Percentiles rank a stretch among this genome's conserved stretches.
phyloP scores from a whole-genome alignment of 1,140 invertebrate species.

The Elymnias hypermnestra region DNA sequence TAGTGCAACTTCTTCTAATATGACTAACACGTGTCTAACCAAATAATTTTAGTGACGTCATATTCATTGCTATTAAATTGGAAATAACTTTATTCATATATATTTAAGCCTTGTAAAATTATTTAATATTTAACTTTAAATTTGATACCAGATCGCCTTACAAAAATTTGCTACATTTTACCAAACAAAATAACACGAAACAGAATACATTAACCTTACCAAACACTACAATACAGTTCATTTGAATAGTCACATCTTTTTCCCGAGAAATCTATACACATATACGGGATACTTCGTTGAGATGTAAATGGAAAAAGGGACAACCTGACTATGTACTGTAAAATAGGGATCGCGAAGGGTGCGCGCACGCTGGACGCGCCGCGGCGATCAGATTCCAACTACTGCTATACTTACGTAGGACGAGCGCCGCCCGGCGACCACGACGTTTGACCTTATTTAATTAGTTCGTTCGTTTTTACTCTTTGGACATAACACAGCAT shows the following conservation, averaged over 20 bases:
- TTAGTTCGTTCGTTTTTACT: constrained; percentile 74
- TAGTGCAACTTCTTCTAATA: too few species aligned
- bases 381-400: constrained; percentile 46
- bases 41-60: constrained; percentile 1
- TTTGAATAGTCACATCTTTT: too few species aligned
- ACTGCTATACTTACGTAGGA: constrained; percentile 35
- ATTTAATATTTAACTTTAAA: neutral
- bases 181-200: neutral
- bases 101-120: neutral
- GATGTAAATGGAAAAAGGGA: neutral
- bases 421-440: constrained; percentile 40
- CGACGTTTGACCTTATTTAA: constrained; percentile 75
- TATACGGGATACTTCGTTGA: neutral
- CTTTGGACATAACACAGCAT: constrained; percentile 60
- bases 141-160: neutral
- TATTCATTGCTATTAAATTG: neutral
- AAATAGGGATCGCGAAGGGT: constrained; percentile 9
- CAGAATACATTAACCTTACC: constrained; percentile 10
- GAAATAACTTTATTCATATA: neutral
- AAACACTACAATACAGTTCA: neutral
- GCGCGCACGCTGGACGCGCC: constrained; percentile 24
- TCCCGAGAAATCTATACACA: neutral
- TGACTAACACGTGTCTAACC: too few species aligned
- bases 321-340: constrained; percentile 3
- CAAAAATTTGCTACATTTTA: neutral